Evolutionary conservation across 2,888 invertebrate genomes (phyloP), one percentile per base, ranked within the genome.

Genomic region (Zygothrica quintamaculata): DNA sequence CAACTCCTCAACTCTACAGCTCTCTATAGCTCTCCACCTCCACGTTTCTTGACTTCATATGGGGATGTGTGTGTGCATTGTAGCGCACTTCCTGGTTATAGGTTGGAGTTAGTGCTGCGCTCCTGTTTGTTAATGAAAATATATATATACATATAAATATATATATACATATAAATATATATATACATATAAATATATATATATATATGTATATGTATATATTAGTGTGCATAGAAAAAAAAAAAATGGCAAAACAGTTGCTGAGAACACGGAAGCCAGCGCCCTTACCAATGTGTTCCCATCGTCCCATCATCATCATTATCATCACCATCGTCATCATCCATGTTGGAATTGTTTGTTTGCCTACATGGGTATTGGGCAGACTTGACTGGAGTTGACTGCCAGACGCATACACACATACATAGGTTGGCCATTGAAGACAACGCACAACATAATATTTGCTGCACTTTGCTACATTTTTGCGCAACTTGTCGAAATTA

Each of bases 51-150:
- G 26, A 26, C 48, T 31, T 16, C 55, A 56, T 13, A 33, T 36
- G 25, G 36, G 51, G 43, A 44, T 53, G 74, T 73, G 65, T 62
- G 71, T 62, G 71, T 60, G 68, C 75, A 77, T 50, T 77, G 75
- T 81, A 72, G 81, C 79, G 73, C 67, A 81, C 82, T 80, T 80
- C 79, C 79, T 80, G 79, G 79, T 77, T 76, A 51, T 57, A 59
- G 65, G 51, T 40, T 57, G 62, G 75, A 62, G 51, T 60, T 46
- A 34, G 25, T 57, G 52, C 47, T 26, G 56, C n/a, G n/a, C 58
- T 65, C 57, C 73, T 71, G 77, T 76, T 76, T 76, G 80, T 71
- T 80, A 77, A 80, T 80, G 78, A 78, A 78, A 74, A 40, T 47
- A 40, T 29, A 6, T 26, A 31, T 0, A 36, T 33, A 46, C 31